A percentile compares a stretch with the other conserved stretches of the same genome.
phyloP scores from a whole-genome alignment of 2,888 invertebrate genomes.

The Coenonympha glycerion region DNA sequence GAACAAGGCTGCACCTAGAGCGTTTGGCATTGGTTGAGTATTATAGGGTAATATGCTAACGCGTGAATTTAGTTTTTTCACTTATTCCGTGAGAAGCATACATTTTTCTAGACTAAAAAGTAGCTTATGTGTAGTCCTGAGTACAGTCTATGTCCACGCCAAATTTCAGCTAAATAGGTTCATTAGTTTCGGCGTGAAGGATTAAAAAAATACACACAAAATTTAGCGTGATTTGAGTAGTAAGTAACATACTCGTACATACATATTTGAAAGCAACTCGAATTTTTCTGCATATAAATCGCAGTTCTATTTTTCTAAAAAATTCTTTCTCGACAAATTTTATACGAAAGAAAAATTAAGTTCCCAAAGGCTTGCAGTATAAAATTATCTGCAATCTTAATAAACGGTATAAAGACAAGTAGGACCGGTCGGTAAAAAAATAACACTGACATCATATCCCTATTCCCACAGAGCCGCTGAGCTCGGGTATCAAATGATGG shows the following conservation, averaged over 20 bases:
- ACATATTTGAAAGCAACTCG: too few relatives aligned
- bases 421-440: constrained; percentile 35
- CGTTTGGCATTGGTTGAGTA: constrained; percentile 43
- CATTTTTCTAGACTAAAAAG: too few relatives aligned
- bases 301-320: too few relatives aligned
- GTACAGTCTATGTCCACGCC: too few relatives aligned
- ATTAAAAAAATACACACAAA: too few relatives aligned
- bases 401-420: constrained; percentile 43
- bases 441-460: constrained; percentile 57
- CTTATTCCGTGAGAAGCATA: too few relatives aligned
- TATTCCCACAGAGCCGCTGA: constrained; percentile 48
- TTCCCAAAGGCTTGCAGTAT: constrained; percentile 10
- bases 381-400: constrained; percentile 41
- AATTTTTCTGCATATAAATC: too few relatives aligned
- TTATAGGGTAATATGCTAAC: constrained; percentile 39
- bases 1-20: constrained; percentile 47
- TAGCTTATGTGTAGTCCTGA: too few relatives aligned
- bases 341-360: constrained; percentile 5
- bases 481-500: constrained; percentile 46
- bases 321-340: not conserved
- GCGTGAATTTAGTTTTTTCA: constrained; percentile 33
- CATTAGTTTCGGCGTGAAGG: too few relatives aligned
- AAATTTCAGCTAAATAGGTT: too few relatives aligned
- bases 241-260: too few relatives aligned
- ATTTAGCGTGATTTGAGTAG: too few relatives aligned